phyloP scores from a whole-genome alignment of 1,140 invertebrate genomes.

The Aphelinus atriplicis region DNA sequence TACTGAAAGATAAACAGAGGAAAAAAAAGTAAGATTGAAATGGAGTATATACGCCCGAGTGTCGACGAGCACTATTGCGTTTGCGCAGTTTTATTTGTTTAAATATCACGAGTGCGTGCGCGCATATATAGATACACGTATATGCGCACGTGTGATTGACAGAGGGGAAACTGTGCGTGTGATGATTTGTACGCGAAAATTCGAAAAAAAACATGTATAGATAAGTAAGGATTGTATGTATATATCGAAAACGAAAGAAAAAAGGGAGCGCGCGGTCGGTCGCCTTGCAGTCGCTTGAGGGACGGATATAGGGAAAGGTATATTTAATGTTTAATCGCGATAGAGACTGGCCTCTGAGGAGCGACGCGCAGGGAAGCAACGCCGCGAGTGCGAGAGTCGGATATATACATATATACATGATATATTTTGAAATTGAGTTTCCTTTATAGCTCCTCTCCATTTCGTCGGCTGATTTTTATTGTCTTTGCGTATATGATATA shows the following conservation, averaged over 20 bases:
- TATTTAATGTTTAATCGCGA: not conserved
- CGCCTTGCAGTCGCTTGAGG: constrained; percentile 26
- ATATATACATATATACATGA: constrained; percentile 15
- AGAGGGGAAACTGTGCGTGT: not conserved
- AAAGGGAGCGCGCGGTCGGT: constrained; percentile 7
- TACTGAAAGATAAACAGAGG: not conserved
- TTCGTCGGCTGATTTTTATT: constrained; percentile 37
- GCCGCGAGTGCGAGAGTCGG: constrained; percentile 10
- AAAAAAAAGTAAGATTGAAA: constrained; percentile 4
- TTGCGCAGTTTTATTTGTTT: constrained; percentile 20
- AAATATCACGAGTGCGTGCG: not conserved
- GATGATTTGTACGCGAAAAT: not conserved
- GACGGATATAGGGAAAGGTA: not conserved
- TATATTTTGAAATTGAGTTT: constrained; percentile 28
- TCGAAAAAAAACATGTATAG: not conserved
- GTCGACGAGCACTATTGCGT: constrained; percentile 10
- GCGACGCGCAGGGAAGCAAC: constrained; percentile 25
- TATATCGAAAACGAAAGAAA: not conserved
- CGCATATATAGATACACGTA: not conserved
- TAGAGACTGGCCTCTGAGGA: constrained; percentile 19
- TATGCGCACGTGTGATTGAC: not conserved
- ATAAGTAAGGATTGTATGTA: not conserved
- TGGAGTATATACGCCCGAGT: constrained; percentile 1
- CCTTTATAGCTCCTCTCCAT: constrained; percentile 33
- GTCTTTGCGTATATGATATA: constrained; percentile 35